Evolutionary conservation across 1,140 invertebrate genomes (phyloP), one percentile per base, ranked within the genome.

Genomic region (Caerostris darwini): DNA sequence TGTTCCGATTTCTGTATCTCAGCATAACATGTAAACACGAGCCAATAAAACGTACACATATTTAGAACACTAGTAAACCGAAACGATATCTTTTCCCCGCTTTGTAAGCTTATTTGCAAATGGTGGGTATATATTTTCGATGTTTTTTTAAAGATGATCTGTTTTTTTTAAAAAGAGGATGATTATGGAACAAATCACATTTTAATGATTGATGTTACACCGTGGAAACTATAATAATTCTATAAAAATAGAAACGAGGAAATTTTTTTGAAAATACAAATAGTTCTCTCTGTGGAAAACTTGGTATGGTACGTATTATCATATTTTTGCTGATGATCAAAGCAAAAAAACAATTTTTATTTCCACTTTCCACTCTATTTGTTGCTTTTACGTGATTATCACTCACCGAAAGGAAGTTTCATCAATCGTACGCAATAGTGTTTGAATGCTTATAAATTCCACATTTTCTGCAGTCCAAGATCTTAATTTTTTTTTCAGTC

Each of bases 121-220:
- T 10, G 5, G 6, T 12, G 7, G 10, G 34, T 8, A 14, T 5
- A 3, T 50, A 5, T 77, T 64, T 64, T 64, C 5, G 1, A 14
- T 5, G 17, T 64, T 12, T 50, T 5, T 77, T 53, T 3, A 4
- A 3, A 50, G 50, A 34, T 50, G 71, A 77, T 34, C 19, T 34
- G 7, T 34, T 19, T n/a, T n/a, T n/a, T n/a, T n/a, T n/a, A 34
- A 6, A 19, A 50, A 50, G 34, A 19, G 7, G 34, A 77, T 77
- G 53, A 77, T 53, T 53, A 10, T 77, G 50, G 19, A 77, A 77
- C 71, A 77, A 77, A 77, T 77, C 34, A 34, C 34, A 50, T 77
- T 77, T 77, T 77, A 77, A 77, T 77, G 71, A 77, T 12, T 64
- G 71, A 77, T 77, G 71, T 5, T 53, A 14, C 50, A 77, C 53